A percentile compares a stretch with the other conserved stretches of the same genome.
Conservation (phyloP, 2,888 invertebrate species). For the Amorpha juglandis region DNA sequence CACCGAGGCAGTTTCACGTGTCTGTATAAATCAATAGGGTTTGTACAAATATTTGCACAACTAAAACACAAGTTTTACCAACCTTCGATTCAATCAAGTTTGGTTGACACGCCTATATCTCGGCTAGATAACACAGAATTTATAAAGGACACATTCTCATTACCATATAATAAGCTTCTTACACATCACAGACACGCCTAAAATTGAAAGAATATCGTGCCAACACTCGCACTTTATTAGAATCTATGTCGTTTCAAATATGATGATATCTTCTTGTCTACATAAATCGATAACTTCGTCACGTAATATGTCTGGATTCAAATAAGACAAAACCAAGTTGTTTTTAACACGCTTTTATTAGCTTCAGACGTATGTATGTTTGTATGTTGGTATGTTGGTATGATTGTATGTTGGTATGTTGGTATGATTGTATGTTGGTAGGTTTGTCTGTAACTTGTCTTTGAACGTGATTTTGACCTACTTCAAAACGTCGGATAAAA, state of each 20-base stretch:
- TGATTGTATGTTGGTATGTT: too few relatives aligned
- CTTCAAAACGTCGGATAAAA: too few relatives aligned
- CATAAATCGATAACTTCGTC: not conserved
- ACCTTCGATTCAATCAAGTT: not conserved
- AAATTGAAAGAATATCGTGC: slow-evolving; percentile 15
- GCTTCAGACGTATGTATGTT: too few relatives aligned
- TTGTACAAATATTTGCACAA: not conserved
- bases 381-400: too few relatives aligned
- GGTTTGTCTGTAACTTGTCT: too few relatives aligned
- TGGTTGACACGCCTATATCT: not conserved
- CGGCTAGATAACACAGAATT: not conserved
- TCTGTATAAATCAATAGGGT: too few relatives aligned
- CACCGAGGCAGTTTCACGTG: too few relatives aligned
- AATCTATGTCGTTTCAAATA: slow-evolving; percentile 6
- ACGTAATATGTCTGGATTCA: not conserved
- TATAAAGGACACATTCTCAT: not conserved
- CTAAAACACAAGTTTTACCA: not conserved
- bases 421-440: too few relatives aligned
- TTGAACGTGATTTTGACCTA: too few relatives aligned
- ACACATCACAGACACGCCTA: slow-evolving; percentile 11
- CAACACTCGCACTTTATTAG: slow-evolving; percentile 12
- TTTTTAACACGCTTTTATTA: too few relatives aligned
- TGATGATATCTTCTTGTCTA: not conserved
- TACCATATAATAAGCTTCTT: slow-evolving; percentile 18
- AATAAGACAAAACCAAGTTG: not conserved